These are phyloP conservation scores for Falco berigora DNA, from an alignment of 2,797 vertebrate species.

Conservation along the genomic window DNA sequence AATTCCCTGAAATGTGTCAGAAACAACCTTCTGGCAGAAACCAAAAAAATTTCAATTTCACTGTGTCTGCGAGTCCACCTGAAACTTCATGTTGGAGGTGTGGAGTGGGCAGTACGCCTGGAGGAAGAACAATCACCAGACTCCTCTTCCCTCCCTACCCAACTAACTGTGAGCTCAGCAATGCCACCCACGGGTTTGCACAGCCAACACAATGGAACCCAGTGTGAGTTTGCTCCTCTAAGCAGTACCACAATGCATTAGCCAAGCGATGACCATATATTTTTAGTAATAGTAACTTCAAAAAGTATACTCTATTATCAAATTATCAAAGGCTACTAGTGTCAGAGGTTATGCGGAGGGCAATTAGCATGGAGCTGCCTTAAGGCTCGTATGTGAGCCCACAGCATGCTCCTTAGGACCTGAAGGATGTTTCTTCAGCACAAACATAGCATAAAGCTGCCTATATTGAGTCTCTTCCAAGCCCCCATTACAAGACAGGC, in stretches of 20 bases:
- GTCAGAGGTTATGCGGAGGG: not conserved
- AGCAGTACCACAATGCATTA: not conserved
- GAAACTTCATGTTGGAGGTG: not conserved
- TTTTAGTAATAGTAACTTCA: not conserved
- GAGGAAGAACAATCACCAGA: not conserved
- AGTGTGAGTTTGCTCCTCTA: not conserved
- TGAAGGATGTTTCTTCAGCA: not conserved
- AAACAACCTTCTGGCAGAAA: not conserved
- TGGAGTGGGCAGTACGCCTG: not conserved
- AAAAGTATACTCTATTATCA: not conserved
- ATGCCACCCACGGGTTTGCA: not conserved
- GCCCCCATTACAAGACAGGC: not conserved
- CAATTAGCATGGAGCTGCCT: not conserved
- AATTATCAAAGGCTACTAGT: not conserved
- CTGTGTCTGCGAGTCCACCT: not conserved
- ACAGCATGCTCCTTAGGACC: not conserved
- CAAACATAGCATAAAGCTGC: not conserved
- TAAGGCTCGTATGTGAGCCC: not conserved
- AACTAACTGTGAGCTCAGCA: not conserved
- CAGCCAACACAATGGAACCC: not conserved
- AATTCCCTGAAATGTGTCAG: not conserved
- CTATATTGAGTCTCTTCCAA: not conserved
- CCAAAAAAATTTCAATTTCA: not conserved
- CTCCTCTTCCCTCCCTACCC: not conserved
- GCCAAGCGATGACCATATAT: not conserved